Evolutionary conservation across 2,797 vertebrate genomes (phyloP), one percentile per base, ranked within the genome.

Genomic region (Florisuga fusca): DNA sequence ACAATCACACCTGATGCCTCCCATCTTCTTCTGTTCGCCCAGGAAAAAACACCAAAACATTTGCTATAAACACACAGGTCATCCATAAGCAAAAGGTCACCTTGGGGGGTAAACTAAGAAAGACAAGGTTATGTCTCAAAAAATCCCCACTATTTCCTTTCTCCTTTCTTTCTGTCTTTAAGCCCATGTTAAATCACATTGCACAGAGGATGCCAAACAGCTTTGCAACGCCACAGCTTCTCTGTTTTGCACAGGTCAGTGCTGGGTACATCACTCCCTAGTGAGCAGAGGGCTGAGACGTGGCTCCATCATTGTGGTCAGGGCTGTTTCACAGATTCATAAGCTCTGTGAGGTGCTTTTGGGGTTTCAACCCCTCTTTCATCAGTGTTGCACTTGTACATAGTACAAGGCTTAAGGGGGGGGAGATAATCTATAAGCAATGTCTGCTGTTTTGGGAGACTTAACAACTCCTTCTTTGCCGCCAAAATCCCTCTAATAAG

Each of bases 401-500:
- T 1, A 12, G 2, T 4, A 33, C n/a, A n/a, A n/a, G 6, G 5
- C 34, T 62, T 64, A 74, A 80, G 25, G 17, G 5, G 17, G 29
- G 5, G 17, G 29, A 82, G 27, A 55, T 63, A 71, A 71, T 87
- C 36, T 68, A 29, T 20, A 80, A 36, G 51, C 53, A 87, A 69
- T 4, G 15, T 31, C 53, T 92, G 17, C 64, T 1, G 0, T 64
- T 94, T 61, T 21, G 33, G 36, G 23, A 85, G 15, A 57, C 2
- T 4, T 12, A 81, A 53, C 36, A 54, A 27, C 21, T 82, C 23
- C 22, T 9, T 36, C 19, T 81, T 80, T 90, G 45, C 66, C 89
- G 67, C 38, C 81, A 74, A 90, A 95, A 95, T 46, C 26, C 3
- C 25, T 82, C 75, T 79, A 90, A 66, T 74, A 90, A 67, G 63